Evolutionary conservation across 2,113 vertebrate species (phyloP), one percentile per base, ranked within the genome.

Genomic region (Electrona antarctica): DNA sequence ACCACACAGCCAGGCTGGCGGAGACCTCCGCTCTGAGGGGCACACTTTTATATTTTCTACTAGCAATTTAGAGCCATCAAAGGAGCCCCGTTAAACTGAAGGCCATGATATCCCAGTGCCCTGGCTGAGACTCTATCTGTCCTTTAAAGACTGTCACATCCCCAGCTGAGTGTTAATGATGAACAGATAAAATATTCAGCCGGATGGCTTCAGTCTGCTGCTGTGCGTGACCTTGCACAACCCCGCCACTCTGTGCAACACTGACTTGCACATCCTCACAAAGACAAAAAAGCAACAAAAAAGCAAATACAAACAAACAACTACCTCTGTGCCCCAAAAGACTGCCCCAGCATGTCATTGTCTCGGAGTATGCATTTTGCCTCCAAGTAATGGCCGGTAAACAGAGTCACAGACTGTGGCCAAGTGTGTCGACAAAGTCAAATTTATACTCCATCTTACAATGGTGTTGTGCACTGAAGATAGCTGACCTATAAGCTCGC

Each of bases 111-210:
- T 76, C 81, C 74, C 84, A 80, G 67, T 66, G 79, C 86, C 55
- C 80, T 71, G 82, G 75, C 67, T 84, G 81, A 67, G 74, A 3
- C 47, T 12, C 47, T 12, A 73, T 81, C 83, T 80, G 74, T 88
- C 78, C 86, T 87, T 83, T 85, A 41, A 41, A 41, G 33, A 41
- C 33, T 41, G 33, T 41, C 33, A 41, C 33, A 41, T 84, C 84
- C 81, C 80, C 86, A 81, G 78, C 89, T 71, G 87, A 33, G 77
- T 80, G 87, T 83, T 92, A 92, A 93, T 90, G 87, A 93, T 85
- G 79, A 83, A 46, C 65, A 73, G 81, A 90, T 91, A 75, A 91
- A 88, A 91, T 91, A 91, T 90, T 92, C 21, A 86, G 21, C 74
- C 70, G 73, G 73, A 76, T 64, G 76, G 55, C 76, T 4, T 73